Base-by-base conservation (phyloP, 2,113 vertebrate species). In the Indicator maculatus region DNA sequence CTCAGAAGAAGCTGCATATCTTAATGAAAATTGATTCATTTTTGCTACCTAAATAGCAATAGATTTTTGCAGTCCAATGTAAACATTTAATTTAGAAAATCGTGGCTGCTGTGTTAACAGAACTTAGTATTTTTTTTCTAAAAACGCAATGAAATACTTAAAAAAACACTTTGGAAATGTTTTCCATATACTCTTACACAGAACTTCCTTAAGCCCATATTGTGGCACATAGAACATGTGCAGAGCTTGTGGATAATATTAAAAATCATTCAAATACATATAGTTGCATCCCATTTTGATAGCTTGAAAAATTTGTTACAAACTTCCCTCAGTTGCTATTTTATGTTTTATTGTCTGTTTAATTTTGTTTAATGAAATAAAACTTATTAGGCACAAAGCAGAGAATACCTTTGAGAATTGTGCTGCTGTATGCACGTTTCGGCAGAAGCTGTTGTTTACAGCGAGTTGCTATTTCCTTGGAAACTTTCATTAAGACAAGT, bases 401-500 rank as follows among this genome's bases (percentile, higher is more conserved):
- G 52, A 64, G 86, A 88, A 38, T 52, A 41, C 59, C 20, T 75
- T 52, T 38, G 58, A 83, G 75, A n/a, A n/a, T 91, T 91, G 56
- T 73, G 65, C 55, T 87, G 84, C 52, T 1, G 0, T 73, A 23
- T 20, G 11, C 78, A 53, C 1, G 0, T 85, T 93, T 89, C 67
- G 80, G 72, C 52, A 80, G 89, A 85, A 94, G 63, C 28, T 26
- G 31, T 67, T 86, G 79, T 83, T 95, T 93, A 72, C 58, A 61
- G 12, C n/a, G 69, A 72, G n/a, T 77, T 3, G 9, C 79, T 78
- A 31, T 93, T 93, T 81, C 79, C 69, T 90, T 93, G 69, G 82
- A 83, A 96, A 81, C 91, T 93, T 93, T 89, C 69, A 86, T 94
- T 95, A 93, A 90, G 91, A 91, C 87, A 75, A 88, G 76, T 88